Evolutionary conservation across 2,113 vertebrate species (phyloP), one percentile per base, ranked within the genome.

Genomic region (Benthochromis sp.): DNA sequence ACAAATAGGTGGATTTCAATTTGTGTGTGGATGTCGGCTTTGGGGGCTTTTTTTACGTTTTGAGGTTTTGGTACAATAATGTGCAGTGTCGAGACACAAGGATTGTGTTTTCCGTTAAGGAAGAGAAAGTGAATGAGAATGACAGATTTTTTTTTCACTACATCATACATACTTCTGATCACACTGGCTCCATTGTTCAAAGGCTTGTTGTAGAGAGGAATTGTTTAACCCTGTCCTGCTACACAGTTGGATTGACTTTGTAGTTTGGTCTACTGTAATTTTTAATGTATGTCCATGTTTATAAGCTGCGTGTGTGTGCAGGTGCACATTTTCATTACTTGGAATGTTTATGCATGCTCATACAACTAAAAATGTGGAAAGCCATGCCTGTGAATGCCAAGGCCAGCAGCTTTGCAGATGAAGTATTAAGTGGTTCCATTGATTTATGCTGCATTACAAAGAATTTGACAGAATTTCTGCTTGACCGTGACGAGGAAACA

Each of bases 271-370:
- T 31, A 6, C 36, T 27, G 76, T 87, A 4, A 55, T 82, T 76
- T 66, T 85, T 13, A 29, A 9, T 81, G 45, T 80, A 47, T 84
- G 63, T 45, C 9, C 50, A 21, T 82, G 36, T 88, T 71, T 45
- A n/a, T 89, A 79, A 71, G 59, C 40, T 84, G 81, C 10, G 21
- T 85, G 84, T 59, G 84, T 43, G 78, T 52, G 85, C 89, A 88
- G 86, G 90, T 90, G 92, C 69, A 88, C 88, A 57, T 69, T 88
- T 92, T 88, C 92, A 91, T 92, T 89, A 87, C 88, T 85, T 81
- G n/a, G 38, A 66, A 80, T 55, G 73, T 91, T 94, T 93, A 93
- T 94, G 89, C 92, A 89, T 54, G 91, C 88, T 93, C 90, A 92
- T 92, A 94, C 92, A 52, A 69, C 85, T 86, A 71, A 92, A 88